Percentiles rank a stretch among this genome's conserved stretches.
phyloP scores from a whole-genome alignment of 2,888 invertebrate species.

The Scaptomyza polygonia region DNA sequence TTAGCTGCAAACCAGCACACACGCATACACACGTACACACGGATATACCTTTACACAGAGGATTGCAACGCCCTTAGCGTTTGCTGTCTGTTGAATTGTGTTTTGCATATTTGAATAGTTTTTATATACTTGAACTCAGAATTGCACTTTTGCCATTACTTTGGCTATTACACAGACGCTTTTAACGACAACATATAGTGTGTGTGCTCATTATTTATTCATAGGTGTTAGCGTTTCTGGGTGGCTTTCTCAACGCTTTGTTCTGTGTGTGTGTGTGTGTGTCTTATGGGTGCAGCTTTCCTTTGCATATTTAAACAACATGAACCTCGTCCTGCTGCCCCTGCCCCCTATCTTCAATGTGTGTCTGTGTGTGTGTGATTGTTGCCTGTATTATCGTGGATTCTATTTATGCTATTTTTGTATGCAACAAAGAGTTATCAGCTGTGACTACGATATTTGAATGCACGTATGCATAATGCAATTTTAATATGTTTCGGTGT shows the following conservation, averaged over 20 bases:
- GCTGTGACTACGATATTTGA: constrained; percentile 25
- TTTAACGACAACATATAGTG: constrained; percentile 65
- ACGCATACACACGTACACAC: constrained; percentile 1
- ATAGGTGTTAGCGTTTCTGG: constrained; percentile 69
- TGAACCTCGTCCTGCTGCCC: constrained; percentile 13
- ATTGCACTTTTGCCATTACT: constrained; percentile 80
- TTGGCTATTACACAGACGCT: constrained; percentile 79
- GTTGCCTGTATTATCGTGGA: constrained; percentile 51
- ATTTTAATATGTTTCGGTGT: constrained; percentile 63
- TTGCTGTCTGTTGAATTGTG: constrained; percentile 69
- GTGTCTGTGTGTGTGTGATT: constrained; percentile 7
- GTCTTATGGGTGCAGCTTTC: constrained; percentile 56
- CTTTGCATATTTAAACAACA: constrained; percentile 68
- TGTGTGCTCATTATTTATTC: constrained; percentile 75
- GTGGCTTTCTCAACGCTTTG: constrained; percentile 39
- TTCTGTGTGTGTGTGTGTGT: background rate
- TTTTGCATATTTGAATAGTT: constrained; percentile 80
- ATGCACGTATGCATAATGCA: constrained; percentile 44
- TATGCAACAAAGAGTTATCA: constrained; percentile 69
- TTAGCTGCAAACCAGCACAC: constrained; percentile 48
- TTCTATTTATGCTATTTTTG: constrained; percentile 67
- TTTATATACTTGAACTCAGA: constrained; percentile 81
- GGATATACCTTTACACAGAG: constrained; percentile 8
- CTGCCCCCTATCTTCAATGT: background rate
- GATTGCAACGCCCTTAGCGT: constrained; percentile 27